Evolutionary conservation across 2,113 vertebrate species (phyloP).

Genomic region (Larimichthys crocea): DNA sequence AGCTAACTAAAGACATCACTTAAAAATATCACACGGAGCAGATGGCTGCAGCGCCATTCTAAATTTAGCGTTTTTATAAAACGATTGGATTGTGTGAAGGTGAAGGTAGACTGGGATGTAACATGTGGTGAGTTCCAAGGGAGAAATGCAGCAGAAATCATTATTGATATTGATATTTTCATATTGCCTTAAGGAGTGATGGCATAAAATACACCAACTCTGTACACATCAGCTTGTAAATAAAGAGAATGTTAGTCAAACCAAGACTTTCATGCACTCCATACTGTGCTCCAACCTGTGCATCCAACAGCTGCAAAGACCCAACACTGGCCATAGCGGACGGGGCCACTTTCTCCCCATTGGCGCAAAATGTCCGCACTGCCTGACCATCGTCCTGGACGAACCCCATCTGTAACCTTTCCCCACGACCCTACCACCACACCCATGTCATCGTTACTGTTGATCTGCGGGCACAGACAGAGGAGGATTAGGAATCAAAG

Average conservation of each 20-base stretch:
- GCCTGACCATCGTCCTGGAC: conserved; percentile 89
- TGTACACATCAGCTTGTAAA: too few species aligned
- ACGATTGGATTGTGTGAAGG: not conserved
- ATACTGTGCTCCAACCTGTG: conserved; percentile 81
- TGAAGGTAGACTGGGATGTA: not conserved
- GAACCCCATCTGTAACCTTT: conserved; percentile 77
- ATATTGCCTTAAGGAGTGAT: too few species aligned
- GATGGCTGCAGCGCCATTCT: not conserved
- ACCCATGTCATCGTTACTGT: conserved; percentile 89
- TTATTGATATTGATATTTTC: too few species aligned
- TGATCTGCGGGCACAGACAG: conserved; percentile 83
- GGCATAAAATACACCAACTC: not conserved
- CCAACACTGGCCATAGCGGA: conserved; percentile 94
- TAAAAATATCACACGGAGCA: not conserved
- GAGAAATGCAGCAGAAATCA: not conserved
- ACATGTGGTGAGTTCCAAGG: not conserved
- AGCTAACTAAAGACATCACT: not conserved
- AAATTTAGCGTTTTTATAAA: conserved; percentile 1
- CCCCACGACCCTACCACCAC: conserved; percentile 89
- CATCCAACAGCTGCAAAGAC: conserved; percentile 93
- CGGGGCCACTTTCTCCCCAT: conserved; percentile 84
- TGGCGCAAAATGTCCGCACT: conserved; percentile 88
- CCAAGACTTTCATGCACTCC: not conserved
- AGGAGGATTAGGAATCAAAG: not conserved
- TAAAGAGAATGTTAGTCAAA: not conserved